Percentiles rank a stretch among this genome's conserved stretches.
Conservation (phyloP, 1,140 invertebrate genomes). For the Camponotus vicinus region DNA sequence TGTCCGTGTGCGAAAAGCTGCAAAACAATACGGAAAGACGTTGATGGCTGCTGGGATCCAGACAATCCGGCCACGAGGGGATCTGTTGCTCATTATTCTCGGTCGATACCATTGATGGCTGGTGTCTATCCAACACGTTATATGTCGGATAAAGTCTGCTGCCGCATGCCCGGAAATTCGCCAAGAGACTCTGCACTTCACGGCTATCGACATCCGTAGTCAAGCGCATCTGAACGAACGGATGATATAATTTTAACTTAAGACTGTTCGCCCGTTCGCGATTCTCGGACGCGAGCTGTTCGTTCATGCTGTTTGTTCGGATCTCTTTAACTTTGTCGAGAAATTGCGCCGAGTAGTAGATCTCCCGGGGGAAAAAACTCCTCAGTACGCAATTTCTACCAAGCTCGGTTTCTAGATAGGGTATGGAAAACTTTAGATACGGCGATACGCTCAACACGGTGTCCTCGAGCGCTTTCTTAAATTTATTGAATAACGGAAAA, state of each 20-base stretch:
- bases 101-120: slow-evolving; percentile 73
- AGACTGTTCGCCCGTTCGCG: slow-evolving; percentile 63
- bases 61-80: slow-evolving; percentile 89
- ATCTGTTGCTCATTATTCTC: slow-evolving; percentile 67
- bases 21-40: slow-evolving; percentile 95
- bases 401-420: slow-evolving; percentile 95
- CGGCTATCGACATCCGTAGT: slow-evolving; percentile 88
- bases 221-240: slow-evolving; percentile 91
- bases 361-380: slow-evolving; percentile 92
- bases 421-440: slow-evolving; percentile 93
- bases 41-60: slow-evolving; percentile 96
- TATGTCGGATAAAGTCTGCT: slow-evolving; percentile 88
- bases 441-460: slow-evolving; percentile 94
- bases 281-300: slow-evolving; percentile 62
- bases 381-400: slow-evolving; percentile 93
- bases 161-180: slow-evolving; percentile 95
- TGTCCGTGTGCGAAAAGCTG: slow-evolving; percentile 94
- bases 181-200: slow-evolving; percentile 91
- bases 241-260: slow-evolving; percentile 87
- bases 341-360: slow-evolving; percentile 91
- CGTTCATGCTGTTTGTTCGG: slow-evolving; percentile 67
- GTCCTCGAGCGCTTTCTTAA: slow-evolving; percentile 91
- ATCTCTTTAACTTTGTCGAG: slow-evolving; percentile 79
- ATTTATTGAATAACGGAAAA: slow-evolving; percentile 89
- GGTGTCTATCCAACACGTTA: slow-evolving; percentile 75